phyloP scores from a whole-genome alignment of 2,888 invertebrate species.

The Amblyteles armatorius region DNA sequence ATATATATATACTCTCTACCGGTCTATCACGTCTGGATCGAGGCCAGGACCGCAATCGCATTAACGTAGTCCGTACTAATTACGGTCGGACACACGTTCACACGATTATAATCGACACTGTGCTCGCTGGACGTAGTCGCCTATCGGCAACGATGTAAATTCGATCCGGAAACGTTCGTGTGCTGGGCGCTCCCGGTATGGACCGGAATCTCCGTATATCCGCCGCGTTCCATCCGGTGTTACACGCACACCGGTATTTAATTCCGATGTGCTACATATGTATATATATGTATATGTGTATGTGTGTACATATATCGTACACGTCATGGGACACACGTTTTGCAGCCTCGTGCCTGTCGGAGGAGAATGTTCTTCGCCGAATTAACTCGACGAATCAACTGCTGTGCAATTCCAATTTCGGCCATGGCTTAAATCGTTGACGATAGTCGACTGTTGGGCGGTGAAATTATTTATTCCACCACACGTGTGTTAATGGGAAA shows the following conservation, averaged over 20 bases:
- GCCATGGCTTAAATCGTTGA: not conserved
- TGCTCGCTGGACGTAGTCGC: conserved; percentile 38
- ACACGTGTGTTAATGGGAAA: not conserved
- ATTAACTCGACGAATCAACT: conserved; percentile 41
- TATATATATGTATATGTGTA: not conserved
- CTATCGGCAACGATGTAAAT: conserved; percentile 59
- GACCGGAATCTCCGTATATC: conserved; percentile 8
- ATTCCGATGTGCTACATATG: too few species aligned
- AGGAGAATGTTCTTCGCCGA: conserved; percentile 37
- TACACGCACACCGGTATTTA: conserved; percentile 26
- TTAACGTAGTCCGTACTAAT: conserved; percentile 68
- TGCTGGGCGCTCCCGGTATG: not conserved
- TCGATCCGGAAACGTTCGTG: conserved; percentile 61
- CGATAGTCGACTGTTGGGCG: not conserved
- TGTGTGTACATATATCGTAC: not conserved
- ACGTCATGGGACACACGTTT: conserved; percentile 2
- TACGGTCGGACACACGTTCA: conserved; percentile 66
- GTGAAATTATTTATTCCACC: not conserved
- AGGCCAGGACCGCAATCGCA: conserved; percentile 64
- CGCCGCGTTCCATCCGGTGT: conserved; percentile 24
- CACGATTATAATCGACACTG: conserved; percentile 65
- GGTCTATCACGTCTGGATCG: conserved; percentile 61
- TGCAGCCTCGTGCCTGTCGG: conserved; percentile 27
- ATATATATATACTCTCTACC: not conserved
- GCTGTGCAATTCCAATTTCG: not conserved